Conservation (phyloP, 2,113 vertebrate species). For the Haemorhous mexicanus region DNA sequence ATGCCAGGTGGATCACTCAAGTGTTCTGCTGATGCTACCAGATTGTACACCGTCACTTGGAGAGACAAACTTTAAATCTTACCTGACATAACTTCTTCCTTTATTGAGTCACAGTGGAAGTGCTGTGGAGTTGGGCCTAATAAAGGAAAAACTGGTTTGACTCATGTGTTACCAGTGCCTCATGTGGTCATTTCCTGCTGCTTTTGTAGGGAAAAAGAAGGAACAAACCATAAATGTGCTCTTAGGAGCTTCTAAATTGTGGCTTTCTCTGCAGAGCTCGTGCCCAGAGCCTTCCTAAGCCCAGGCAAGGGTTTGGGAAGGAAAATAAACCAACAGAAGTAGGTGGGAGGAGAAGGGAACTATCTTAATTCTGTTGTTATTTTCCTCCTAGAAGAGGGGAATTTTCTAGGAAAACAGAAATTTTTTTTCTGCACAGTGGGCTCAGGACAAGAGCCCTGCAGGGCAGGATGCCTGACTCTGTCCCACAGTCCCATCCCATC, state of each 20-base stretch:
- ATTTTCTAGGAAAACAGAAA: fast-evolving
- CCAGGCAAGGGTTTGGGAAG: too few species aligned
- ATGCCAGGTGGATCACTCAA: constrained; percentile 61
- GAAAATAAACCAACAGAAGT: fast-evolving
- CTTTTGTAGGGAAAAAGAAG: neutral
- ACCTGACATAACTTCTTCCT: constrained; percentile 69
- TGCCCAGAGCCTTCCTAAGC: neutral
- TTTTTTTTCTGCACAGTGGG: fast-evolving
- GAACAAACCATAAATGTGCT: neutral
- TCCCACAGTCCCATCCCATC: neutral
- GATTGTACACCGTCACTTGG: constrained; percentile 59
- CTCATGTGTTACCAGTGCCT: neutral
- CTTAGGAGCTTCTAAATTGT: fast-evolving
- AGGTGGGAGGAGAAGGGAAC: neutral
- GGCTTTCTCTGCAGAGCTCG: neutral
- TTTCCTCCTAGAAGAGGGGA: neutral
- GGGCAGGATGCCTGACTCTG: neutral
- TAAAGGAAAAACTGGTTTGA: constrained; percentile 75
- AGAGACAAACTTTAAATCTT: constrained; percentile 66
- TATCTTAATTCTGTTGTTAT: fast-evolving
- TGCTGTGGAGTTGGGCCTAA: constrained; percentile 68
- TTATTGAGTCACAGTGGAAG: constrained; percentile 65
- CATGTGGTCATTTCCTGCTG: neutral
- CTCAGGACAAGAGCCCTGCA: fast-evolving
- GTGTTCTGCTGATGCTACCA: constrained; percentile 39